A percentile compares a stretch with the other conserved stretches of the same genome.
phyloP scores from a whole-genome alignment of 2,888 invertebrate genomes.

The Eristalis intricaria region DNA sequence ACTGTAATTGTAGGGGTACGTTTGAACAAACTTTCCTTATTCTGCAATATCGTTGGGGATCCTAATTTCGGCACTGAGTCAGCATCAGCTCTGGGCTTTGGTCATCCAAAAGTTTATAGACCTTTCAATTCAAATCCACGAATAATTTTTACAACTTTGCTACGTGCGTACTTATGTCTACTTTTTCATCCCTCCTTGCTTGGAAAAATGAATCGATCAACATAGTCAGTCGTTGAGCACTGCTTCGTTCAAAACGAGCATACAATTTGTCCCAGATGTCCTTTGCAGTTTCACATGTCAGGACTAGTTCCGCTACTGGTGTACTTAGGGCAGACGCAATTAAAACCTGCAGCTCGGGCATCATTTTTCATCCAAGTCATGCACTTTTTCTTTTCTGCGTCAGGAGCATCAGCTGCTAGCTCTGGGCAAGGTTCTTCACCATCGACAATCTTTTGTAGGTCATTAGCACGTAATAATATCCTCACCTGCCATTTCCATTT shows the following conservation, averaged over 20 bases:
- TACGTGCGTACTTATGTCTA: slow-evolving; percentile 11
- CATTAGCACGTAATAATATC: slow-evolving; percentile 6
- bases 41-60: no score
- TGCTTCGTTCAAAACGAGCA: slow-evolving; percentile 23
- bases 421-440: background rate
- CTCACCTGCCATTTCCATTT: slow-evolving; percentile 16
- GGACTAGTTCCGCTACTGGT: slow-evolving; percentile 28
- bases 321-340: slow-evolving; percentile 20
- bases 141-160: slow-evolving; percentile 25
- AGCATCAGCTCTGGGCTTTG: no score
- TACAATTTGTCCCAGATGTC: slow-evolving; percentile 4
- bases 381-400: slow-evolving; percentile 8
- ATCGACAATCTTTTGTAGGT: slow-evolving; percentile 23
- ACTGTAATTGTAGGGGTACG: no score
- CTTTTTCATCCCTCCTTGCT: slow-evolving; percentile 14
- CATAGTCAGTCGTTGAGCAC: slow-evolving; percentile 22
- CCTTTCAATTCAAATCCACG: slow-evolving; percentile 9
- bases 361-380: slow-evolving; percentile 10
- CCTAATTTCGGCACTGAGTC: no score
- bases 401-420: background rate
- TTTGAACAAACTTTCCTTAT: no score
- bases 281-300: slow-evolving; percentile 5
- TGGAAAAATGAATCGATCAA: slow-evolving; percentile 2
- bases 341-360: slow-evolving; percentile 16
- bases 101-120: no score